phyloP scores from a whole-genome alignment of 2,888 invertebrate genomes.

The Andrena trimmerana region DNA sequence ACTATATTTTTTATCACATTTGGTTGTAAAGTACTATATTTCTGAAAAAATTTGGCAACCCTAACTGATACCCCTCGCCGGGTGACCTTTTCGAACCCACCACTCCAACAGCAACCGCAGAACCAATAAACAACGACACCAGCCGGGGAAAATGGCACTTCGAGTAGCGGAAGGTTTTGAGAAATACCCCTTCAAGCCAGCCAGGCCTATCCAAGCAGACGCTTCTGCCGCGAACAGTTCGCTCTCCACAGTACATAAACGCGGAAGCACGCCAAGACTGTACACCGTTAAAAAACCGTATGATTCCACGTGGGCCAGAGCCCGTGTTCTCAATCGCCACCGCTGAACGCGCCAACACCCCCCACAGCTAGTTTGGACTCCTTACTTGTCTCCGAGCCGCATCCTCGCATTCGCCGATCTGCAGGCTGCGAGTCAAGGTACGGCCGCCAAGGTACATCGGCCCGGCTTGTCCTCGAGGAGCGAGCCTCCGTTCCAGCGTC shows the following conservation, averaged over 20 bases:
- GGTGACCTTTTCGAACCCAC: not conserved
- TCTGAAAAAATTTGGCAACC: too few species aligned
- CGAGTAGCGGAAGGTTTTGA: too few species aligned
- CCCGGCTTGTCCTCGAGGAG: not conserved
- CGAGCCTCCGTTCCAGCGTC: not conserved
- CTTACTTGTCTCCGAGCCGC: conserved; percentile 31
- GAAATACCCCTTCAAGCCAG: too few species aligned
- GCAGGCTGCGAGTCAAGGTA: not conserved
- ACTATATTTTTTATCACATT: too few species aligned
- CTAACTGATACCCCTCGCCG: not conserved
- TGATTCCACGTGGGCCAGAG: too few species aligned
- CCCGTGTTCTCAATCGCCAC: not conserved
- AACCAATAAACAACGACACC: not conserved
- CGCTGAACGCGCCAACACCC: not conserved
- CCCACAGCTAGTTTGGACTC: not conserved
- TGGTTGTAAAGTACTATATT: too few species aligned
- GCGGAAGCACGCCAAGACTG: too few species aligned
- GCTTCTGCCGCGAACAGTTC: too few species aligned
- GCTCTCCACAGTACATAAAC: too few species aligned
- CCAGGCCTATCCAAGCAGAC: too few species aligned
- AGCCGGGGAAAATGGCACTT: not conserved
- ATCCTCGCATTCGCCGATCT: conserved; percentile 30
- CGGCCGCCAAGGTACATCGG: conserved; percentile 3
- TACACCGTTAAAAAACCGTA: too few species aligned
- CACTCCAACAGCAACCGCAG: not conserved